Base-by-base conservation (phyloP, 2,113 vertebrate genomes). In the Ctenomys sociabilis region DNA sequence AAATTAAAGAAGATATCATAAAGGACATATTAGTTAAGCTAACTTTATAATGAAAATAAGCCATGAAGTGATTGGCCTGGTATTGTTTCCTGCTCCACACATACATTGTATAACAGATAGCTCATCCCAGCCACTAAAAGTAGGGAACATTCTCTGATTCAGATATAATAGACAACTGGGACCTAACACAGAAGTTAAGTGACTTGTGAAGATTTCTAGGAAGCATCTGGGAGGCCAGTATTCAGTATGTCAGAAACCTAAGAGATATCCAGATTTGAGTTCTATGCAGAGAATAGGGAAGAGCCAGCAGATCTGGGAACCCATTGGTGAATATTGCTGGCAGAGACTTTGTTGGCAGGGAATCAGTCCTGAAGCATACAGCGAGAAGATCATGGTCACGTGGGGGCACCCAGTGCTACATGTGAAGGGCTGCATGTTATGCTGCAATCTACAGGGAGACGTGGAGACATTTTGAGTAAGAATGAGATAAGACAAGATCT, bases 171-270 rank as follows among this genome's bases (percentile, higher is more conserved):
- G 37, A n/a, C 22, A 91, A 73, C 17, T 13, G 5, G 49, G 43
- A 95, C 72, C 14, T 22, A 54, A 24, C 2, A 64, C 17, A 63
- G 73, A 40, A 78, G 21, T 24, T 97, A 91, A 97, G 80, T 96
- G 87, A 93, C 68, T 94, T 37, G 49, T 78, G 10, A n/a, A 70
- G 10, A 11, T 45, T 8, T 85, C 19, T 8, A 26, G 43, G 21
- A 19, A 37, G 30, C n/a, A 26, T 43, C 11, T 14, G 72, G 3
- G 26, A 80, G 85, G 52, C n/a, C 40, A 63, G 17, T 2, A 26
- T 85, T 63, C 21, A 75, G 43, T 54, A 0, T 14, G 43, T 77
- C 66, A 37, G 30, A 80, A 94, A 85, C 0, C 1, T 17, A 64
- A 43, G 32, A 54, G 52, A 61, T 6, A 63, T 17, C 30, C 32